phyloP scores from a whole-genome alignment of 2,113 vertebrate species.

The Vimba vimba region DNA sequence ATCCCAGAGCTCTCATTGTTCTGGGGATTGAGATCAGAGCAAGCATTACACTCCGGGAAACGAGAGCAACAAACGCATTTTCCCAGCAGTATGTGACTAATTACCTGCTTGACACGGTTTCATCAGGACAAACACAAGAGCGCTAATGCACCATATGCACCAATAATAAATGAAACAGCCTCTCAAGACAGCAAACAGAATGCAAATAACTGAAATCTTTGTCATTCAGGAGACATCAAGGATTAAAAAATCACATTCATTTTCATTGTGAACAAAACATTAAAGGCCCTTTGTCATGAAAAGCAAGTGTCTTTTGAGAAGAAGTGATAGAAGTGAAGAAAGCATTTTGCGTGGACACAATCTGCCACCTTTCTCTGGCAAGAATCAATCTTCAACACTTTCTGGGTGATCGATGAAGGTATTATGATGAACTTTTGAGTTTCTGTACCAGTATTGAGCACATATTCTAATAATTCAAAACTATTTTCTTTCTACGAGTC shows the following conservation, averaged over 20 bases:
- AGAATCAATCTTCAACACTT: not conserved
- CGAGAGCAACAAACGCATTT: not conserved
- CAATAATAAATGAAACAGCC: not conserved
- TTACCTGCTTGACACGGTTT: slow-evolving; percentile 38
- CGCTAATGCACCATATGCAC: not conserved
- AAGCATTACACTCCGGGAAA: slow-evolving; percentile 41
- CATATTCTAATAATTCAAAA: not conserved
- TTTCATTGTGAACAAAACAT: not conserved
- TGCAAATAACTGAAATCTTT: not conserved
- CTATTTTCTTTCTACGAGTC: not conserved
- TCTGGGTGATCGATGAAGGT: not conserved
- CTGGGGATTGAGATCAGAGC: slow-evolving; percentile 69
- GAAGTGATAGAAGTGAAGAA: not conserved
- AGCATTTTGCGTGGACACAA: not conserved
- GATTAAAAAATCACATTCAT: not conserved
- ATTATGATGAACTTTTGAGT: not conserved
- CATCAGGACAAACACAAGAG: not conserved
- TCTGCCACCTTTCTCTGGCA: too few relatives aligned
- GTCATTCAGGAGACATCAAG: not conserved
- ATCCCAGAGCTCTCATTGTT: slow-evolving; percentile 91
- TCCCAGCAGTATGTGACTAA: slow-evolving; percentile 16
- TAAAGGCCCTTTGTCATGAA: not conserved
- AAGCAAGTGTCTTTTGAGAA: not conserved
- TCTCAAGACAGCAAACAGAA: not conserved
- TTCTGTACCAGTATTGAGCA: not conserved